Conservation (phyloP, 2,797 vertebrate genomes). For the Mallotus villosus region DNA sequence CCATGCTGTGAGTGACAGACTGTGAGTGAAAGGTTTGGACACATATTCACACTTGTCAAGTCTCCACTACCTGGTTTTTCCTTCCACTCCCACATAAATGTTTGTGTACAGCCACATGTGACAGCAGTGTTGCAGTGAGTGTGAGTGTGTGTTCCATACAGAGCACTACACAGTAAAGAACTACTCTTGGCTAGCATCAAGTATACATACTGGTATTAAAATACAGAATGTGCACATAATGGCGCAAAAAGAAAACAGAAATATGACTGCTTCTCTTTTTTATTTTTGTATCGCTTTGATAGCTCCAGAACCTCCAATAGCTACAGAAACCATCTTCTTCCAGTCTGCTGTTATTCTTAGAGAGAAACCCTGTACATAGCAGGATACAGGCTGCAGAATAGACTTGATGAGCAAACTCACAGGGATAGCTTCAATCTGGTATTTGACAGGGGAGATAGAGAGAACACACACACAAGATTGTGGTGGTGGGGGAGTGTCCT, state of each 20-base stretch:
- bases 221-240: neutral
- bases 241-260: too few species aligned
- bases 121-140: neutral
- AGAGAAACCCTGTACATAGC: constrained; percentile 35
- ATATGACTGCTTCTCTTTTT: too few species aligned
- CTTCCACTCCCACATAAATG: constrained; percentile 44
- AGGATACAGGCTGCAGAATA: constrained; percentile 34
- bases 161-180: neutral
- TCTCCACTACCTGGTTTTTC: constrained; percentile 62
- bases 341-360: constrained; percentile 40
- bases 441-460: too few species aligned
- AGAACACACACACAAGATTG: constrained; percentile 26
- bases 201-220: neutral
- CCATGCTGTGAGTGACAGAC: constrained; percentile 67
- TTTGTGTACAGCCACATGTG: constrained; percentile 45
- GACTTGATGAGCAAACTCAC: constrained; percentile 26
- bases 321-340: constrained; percentile 35
- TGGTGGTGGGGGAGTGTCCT: constrained; percentile 34
- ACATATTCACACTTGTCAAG: constrained; percentile 74
- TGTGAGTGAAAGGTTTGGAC: constrained; percentile 72
- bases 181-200: neutral
- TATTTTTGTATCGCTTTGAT: too few species aligned
- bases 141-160: neutral
- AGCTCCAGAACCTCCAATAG: too few species aligned
- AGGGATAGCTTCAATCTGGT: neutral